These are phyloP conservation scores for Actenoides hombroni DNA, from an alignment of 2,113 vertebrate genomes.

Conservation along the genomic window DNA sequence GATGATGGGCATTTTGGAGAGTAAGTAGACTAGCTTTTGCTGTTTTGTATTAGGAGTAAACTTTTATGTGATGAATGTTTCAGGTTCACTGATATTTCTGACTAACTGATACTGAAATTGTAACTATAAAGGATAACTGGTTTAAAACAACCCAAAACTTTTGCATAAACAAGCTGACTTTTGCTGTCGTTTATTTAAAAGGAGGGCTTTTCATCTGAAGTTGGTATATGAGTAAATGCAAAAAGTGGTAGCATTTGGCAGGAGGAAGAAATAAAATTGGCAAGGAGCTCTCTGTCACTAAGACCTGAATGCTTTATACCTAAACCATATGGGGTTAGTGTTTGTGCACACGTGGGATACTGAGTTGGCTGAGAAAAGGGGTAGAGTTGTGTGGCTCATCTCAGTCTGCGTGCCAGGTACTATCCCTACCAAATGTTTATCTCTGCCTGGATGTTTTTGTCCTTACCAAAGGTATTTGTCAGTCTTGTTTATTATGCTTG, in stretches of 20 bases:
- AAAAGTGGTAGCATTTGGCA: neutral
- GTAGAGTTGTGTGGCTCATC: neutral
- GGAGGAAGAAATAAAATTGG: neutral
- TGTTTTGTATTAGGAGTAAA: neutral
- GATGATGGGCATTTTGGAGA: neutral
- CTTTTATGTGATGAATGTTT: neutral
- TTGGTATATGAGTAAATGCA: neutral
- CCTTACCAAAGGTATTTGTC: neutral
- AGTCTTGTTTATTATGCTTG: neutral
- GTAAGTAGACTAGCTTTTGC: neutral
- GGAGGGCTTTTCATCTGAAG: neutral
- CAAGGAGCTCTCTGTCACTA: neutral
- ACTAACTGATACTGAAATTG: neutral
- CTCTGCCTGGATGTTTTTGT: neutral
- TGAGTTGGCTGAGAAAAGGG: neutral
- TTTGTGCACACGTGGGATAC: neutral
- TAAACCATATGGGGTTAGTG: neutral
- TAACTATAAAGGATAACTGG: neutral
- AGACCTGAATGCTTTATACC: neutral
- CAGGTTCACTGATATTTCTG: neutral
- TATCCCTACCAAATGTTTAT: neutral
- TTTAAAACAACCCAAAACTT: neutral
- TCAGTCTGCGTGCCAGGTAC: fast-evolving
- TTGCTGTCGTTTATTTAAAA: neutral
- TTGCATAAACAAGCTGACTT: neutral